Evolutionary conservation across 92 coral and sea anemone species (phyloP).

Genomic region (Porites rus): DNA sequence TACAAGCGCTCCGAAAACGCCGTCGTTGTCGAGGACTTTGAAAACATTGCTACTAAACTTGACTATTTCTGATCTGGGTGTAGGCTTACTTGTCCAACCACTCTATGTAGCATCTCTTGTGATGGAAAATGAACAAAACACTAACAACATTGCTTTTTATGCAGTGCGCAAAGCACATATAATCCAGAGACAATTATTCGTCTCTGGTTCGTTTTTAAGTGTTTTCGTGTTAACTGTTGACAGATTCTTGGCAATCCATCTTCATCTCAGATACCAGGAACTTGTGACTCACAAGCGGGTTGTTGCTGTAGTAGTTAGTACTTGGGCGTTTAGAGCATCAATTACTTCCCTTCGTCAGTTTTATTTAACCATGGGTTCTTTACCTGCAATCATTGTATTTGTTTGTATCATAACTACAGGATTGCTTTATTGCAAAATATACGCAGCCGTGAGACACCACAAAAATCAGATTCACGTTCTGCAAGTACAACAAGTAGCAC

Average conservation of each 20-base stretch:
- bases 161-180: too few relatives aligned
- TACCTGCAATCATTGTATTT: not conserved
- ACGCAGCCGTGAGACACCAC: too few relatives aligned
- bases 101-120: not conserved
- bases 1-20: conserved; percentile 8
- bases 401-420: not conserved
- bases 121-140: not conserved
- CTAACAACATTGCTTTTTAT: not conserved
- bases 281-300: conserved; percentile 17
- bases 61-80: conserved; percentile 17
- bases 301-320: not conserved
- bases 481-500: too few relatives aligned
- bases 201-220: not conserved
- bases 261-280: conserved; percentile 29
- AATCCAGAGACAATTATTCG: too few relatives aligned
- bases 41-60: conserved; percentile 2
- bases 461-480: too few relatives aligned
- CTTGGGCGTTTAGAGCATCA: not conserved
- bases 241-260: conserved; percentile 17
- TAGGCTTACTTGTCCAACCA: not conserved
- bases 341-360: not conserved
- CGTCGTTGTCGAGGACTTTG: conserved; percentile 1
- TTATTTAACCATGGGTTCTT: too few relatives aligned
- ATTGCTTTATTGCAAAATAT: too few relatives aligned
- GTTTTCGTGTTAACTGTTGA: conserved; percentile 1